Evolutionary conservation across 2,797 vertebrate species (phyloP).

Genomic region (Melanogrammus aeglefinus): DNA sequence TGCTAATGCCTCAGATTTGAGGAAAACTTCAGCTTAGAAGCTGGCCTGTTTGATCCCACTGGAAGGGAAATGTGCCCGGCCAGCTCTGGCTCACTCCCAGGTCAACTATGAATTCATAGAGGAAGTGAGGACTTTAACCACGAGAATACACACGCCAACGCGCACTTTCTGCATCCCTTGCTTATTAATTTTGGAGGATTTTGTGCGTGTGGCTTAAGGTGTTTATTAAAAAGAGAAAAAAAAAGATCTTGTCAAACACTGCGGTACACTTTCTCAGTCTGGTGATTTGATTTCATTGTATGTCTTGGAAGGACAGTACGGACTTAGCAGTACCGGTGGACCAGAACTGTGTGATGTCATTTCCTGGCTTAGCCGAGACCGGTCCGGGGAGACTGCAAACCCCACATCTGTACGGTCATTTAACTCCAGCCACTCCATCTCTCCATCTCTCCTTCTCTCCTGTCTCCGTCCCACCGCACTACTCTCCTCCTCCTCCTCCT

Average conservation of each 20-base stretch:
- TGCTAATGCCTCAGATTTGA: conserved; percentile 56
- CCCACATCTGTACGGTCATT: conserved; percentile 11
- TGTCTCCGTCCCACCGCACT: conserved; percentile 6
- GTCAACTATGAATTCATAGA: conserved; percentile 14
- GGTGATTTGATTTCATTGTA: background rate
- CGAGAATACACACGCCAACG: background rate
- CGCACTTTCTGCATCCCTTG: background rate
- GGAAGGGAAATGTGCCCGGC: conserved; percentile 22
- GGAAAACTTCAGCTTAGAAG: conserved; percentile 42
- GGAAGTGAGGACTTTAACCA: conserved; percentile 16
- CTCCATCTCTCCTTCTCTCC: background rate
- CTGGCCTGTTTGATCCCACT: conserved; percentile 1
- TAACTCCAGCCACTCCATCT: background rate
- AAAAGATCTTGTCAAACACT: background rate
- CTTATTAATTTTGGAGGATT: background rate
- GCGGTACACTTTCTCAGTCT: background rate
- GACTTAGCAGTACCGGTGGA: conserved; percentile 9
- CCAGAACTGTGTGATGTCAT: background rate
- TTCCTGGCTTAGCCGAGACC: background rate
- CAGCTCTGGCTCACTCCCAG: conserved; percentile 20
- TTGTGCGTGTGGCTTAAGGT: background rate
- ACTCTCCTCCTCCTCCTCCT: conserved; percentile 18
- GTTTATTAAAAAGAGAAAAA: background rate
- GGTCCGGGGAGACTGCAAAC: conserved; percentile 28
- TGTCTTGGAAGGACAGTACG: background rate